Percentiles rank a stretch among this genome's conserved stretches.
Conservation (phyloP, 1,140 invertebrate species). For the Rhyzopertha dominica region DNA sequence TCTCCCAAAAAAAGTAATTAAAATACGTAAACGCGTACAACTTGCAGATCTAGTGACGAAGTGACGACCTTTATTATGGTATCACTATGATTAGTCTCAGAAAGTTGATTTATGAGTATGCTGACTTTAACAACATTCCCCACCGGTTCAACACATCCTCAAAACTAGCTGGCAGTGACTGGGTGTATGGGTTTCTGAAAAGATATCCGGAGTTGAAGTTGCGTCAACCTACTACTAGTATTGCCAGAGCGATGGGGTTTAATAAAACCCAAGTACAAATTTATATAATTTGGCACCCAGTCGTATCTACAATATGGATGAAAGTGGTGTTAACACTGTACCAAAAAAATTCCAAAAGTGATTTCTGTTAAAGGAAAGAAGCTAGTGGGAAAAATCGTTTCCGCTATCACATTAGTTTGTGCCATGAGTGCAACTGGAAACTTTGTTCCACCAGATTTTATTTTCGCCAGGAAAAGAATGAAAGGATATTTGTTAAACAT, state of each 20-base stretch:
- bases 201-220: neutral
- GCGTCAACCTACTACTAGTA: neutral
- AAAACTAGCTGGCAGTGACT: neutral
- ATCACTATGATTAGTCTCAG: neutral
- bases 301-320: constrained; percentile 7
- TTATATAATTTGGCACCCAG: neutral
- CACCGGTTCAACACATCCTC: constrained; percentile 1
- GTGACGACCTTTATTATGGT: too few relatives aligned
- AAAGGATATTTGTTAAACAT: constrained; percentile 6
- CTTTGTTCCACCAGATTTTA: constrained; percentile 45
- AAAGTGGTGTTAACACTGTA: constrained; percentile 12
- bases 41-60: too few relatives aligned
- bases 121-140: neutral
- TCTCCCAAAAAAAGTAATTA: too few relatives aligned
- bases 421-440: constrained; percentile 37
- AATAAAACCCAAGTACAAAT: too few relatives aligned
- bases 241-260: too few relatives aligned
- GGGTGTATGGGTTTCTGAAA: constrained; percentile 1
- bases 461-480: constrained; percentile 32
- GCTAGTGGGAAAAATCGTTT: constrained; percentile 6
- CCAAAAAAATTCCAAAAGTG: constrained; percentile 4
- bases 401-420: constrained; percentile 13
- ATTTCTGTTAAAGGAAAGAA: constrained; percentile 11
- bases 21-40: too few relatives aligned
- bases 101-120: constrained; percentile 1